phyloP scores from a whole-genome alignment of 2,797 vertebrate species.

The Danio aesculapii region DNA sequence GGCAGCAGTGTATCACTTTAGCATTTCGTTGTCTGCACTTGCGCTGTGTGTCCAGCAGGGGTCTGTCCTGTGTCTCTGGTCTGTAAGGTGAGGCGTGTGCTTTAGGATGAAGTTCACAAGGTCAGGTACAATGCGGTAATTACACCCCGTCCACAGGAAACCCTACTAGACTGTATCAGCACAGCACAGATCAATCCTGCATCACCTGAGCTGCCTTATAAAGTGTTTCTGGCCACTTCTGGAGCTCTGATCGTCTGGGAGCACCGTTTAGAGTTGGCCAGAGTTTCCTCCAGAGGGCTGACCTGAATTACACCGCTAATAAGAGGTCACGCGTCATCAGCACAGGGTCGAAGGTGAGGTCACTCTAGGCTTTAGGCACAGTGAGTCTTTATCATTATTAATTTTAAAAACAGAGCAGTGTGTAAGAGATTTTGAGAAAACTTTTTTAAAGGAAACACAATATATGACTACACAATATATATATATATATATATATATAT shows the following conservation, averaged over 20 bases:
- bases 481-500: too few relatives aligned
- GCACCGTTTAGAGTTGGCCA: background rate
- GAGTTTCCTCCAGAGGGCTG: background rate
- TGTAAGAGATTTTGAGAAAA: too few relatives aligned
- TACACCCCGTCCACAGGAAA: constrained; percentile 28
- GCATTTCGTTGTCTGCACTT: constrained; percentile 19
- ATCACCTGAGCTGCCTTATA: constrained; percentile 11
- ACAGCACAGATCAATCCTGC: constrained; percentile 28
- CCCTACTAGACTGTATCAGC: constrained; percentile 21
- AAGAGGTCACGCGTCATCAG: background rate
- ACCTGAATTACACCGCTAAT: background rate
- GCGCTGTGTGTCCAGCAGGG: constrained; percentile 55
- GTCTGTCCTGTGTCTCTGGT: constrained; percentile 53
- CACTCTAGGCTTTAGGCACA: background rate
- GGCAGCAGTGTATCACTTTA: too few relatives aligned
- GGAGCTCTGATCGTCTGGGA: constrained; percentile 8
- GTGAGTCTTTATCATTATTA: background rate
- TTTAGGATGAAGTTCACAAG: constrained; percentile 51
- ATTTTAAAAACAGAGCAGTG: too few relatives aligned
- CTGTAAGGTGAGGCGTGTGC: constrained; percentile 36
- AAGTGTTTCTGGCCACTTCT: background rate
- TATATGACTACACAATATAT: too few relatives aligned
- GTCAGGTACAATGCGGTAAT: constrained; percentile 47
- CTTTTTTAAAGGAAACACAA: too few relatives aligned
- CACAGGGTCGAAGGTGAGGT: constrained; percentile 29